Evolutionary conservation across 2,113 vertebrate species (phyloP).

Genomic region (Nesogale talazaci): DNA sequence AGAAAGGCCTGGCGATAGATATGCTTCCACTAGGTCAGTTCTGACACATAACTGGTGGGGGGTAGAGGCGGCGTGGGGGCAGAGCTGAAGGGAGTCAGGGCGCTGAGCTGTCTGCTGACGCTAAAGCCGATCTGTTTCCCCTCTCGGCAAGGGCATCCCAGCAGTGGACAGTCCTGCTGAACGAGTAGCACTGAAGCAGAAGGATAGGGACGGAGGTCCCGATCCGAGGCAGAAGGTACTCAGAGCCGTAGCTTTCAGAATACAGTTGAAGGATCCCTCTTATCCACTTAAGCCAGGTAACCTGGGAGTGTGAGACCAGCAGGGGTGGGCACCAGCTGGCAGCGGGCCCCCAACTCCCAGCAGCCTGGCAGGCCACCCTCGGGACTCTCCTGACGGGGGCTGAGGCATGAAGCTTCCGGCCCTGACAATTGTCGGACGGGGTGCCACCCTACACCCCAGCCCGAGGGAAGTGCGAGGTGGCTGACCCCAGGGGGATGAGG

Average conservation of each 20-base stretch:
- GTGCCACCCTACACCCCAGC: conserved; percentile 78
- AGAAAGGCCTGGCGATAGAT: background rate
- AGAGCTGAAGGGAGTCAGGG: no score
- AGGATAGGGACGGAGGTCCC: background rate
- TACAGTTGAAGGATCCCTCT: fast-evolving
- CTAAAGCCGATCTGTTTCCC: background rate
- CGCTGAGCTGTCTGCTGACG: background rate
- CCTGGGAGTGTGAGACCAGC: background rate
- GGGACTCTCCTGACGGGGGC: conserved; percentile 28
- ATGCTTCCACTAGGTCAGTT: background rate
- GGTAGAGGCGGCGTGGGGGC: background rate
- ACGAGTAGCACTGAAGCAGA: background rate
- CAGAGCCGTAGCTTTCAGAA: background rate
- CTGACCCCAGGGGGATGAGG: conserved; percentile 62
- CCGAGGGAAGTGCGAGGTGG: conserved; percentile 74
- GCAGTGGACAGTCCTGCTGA: background rate
- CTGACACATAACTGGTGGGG: background rate
- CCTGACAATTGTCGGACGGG: conserved; percentile 77
- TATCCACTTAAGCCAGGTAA: background rate
- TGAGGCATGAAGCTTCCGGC: conserved; percentile 68
- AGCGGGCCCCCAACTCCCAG: background rate
- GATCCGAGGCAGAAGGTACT: background rate
- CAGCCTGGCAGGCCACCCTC: background rate
- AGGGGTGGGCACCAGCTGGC: background rate
- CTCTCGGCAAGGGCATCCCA: background rate